A percentile compares a stretch with the other conserved stretches of the same genome.
Evolutionary conservation across 2,113 vertebrate species (phyloP).

Genomic region (Lota lota): DNA sequence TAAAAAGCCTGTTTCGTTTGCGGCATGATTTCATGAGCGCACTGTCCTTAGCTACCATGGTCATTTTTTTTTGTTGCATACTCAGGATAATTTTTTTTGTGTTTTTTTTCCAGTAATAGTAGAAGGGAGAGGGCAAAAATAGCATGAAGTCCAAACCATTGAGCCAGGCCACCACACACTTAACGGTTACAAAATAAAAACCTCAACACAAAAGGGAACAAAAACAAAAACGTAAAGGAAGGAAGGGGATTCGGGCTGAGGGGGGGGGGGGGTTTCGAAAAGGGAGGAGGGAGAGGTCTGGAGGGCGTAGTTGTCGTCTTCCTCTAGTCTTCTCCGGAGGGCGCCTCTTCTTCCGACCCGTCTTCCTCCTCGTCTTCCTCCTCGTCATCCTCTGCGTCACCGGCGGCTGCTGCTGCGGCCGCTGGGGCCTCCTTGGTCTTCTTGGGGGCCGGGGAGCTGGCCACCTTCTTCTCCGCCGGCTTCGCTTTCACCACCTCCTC

Average conservation of each 20-base stretch:
- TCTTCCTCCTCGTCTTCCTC: constrained; percentile 83
- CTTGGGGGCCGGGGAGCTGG: constrained; percentile 80
- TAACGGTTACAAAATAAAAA: constrained; percentile 33
- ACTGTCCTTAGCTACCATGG: constrained; percentile 17
- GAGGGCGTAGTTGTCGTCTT: constrained; percentile 17
- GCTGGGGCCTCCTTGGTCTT: constrained; percentile 76
- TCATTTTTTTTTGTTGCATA: too few species aligned
- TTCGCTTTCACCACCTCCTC: constrained; percentile 80
- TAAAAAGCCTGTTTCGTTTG: constrained; percentile 12
- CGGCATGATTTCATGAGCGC: constrained; percentile 20
- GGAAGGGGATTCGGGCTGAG: constrained; percentile 2
- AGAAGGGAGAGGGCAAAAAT: constrained; percentile 24
- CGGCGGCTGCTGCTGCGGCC: constrained; percentile 2
- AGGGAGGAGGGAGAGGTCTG: constrained; percentile 33
- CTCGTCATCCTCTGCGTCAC: constrained; percentile 80
- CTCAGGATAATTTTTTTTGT: too few species aligned
- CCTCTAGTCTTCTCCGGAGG: constrained; percentile 94
- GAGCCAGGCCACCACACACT: constrained; percentile 69
- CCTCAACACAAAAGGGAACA: constrained; percentile 43
- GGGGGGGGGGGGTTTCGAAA: constrained; percentile 45
- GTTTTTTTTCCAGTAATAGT: background rate
- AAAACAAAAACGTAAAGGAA: constrained; percentile 21
- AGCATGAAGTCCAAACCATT: constrained; percentile 68
- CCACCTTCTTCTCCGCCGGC: constrained; percentile 82
- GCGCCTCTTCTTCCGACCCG: constrained; percentile 93